Conservation (phyloP, 2,888 invertebrate species). For the Mechanitis messenoides region DNA sequence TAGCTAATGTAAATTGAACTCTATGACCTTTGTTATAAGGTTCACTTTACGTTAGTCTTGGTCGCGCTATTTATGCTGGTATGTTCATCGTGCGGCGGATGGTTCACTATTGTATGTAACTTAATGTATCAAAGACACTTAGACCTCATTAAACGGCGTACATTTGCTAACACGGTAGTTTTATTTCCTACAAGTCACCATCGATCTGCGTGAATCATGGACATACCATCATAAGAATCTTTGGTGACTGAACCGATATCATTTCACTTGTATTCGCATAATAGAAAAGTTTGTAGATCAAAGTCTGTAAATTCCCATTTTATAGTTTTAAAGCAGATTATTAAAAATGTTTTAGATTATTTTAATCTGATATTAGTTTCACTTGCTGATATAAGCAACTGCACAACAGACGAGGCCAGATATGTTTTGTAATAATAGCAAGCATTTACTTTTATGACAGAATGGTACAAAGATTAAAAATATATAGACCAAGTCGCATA, state of each 20-base stretch:
- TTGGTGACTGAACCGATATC: conserved; percentile 14
- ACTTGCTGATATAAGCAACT: conserved; percentile 19
- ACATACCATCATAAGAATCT: conserved; percentile 63
- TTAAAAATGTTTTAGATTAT: conserved; percentile 28
- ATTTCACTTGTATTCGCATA: background rate
- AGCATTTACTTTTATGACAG: conserved; percentile 66
- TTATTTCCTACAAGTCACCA: conserved; percentile 56
- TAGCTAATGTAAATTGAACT: background rate
- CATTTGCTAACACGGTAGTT: conserved; percentile 62
- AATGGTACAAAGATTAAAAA: conserved; percentile 38
- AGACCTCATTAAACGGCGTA: conserved; percentile 70
- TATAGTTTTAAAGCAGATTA: conserved; percentile 41
- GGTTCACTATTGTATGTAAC: conserved; percentile 44
- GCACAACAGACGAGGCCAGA: conserved; percentile 16
- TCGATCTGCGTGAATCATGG: conserved; percentile 44
- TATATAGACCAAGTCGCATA: conserved; percentile 39
- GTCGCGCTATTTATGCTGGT: conserved; percentile 58
- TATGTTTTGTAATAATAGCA: conserved; percentile 36
- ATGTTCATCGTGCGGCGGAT: conserved; percentile 59
- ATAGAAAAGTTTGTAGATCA: conserved; percentile 44
- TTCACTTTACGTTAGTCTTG: conserved; percentile 11
- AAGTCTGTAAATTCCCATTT: conserved; percentile 47
- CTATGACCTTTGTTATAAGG: background rate
- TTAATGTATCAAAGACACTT: conserved; percentile 61
- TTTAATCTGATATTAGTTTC: conserved; percentile 36